Conservation (phyloP, 2,888 invertebrate species). For the Ypsolopha sequella region DNA sequence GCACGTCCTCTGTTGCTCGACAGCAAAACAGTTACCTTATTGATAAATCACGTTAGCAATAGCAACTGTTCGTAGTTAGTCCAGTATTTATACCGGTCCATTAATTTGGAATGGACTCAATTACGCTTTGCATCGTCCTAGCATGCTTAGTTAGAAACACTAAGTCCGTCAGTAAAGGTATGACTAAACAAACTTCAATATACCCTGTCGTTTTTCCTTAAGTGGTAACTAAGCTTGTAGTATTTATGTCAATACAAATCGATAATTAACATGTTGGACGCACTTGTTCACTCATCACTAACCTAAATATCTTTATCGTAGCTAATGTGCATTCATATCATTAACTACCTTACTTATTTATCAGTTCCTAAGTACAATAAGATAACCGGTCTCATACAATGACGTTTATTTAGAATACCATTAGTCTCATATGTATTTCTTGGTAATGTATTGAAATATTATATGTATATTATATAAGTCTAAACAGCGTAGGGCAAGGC, state of each 20-base stretch:
- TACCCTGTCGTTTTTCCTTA: background rate
- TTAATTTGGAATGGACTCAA: slow-evolving; percentile 6
- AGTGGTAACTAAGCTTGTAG: background rate
- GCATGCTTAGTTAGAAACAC: background rate
- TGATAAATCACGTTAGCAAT: slow-evolving; percentile 14
- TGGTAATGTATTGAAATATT: too few species aligned
- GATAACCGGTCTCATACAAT: too few species aligned
- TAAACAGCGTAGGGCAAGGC: too few species aligned
- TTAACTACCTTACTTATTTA: slow-evolving; percentile 15
- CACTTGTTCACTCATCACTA: slow-evolving; percentile 11
- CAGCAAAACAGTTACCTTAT: slow-evolving; percentile 14
- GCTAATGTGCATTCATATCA: slow-evolving; percentile 31
- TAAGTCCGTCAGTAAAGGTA: background rate
- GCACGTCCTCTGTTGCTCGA: slow-evolving; percentile 26
- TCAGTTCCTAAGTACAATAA: too few species aligned
- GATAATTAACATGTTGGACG: background rate
- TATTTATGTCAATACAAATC: background rate
- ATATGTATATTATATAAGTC: too few species aligned
- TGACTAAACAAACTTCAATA: too few species aligned
- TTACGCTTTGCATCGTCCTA: background rate
- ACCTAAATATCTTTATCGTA: slow-evolving; percentile 42
- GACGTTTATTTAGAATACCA: too few species aligned
- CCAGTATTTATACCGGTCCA: slow-evolving; percentile 2
- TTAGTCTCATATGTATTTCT: too few species aligned
- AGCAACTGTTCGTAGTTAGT: slow-evolving; percentile 5